Evolutionary conservation across 2,113 vertebrate species (phyloP).

Genomic region (Cyanocitta stelleri): DNA sequence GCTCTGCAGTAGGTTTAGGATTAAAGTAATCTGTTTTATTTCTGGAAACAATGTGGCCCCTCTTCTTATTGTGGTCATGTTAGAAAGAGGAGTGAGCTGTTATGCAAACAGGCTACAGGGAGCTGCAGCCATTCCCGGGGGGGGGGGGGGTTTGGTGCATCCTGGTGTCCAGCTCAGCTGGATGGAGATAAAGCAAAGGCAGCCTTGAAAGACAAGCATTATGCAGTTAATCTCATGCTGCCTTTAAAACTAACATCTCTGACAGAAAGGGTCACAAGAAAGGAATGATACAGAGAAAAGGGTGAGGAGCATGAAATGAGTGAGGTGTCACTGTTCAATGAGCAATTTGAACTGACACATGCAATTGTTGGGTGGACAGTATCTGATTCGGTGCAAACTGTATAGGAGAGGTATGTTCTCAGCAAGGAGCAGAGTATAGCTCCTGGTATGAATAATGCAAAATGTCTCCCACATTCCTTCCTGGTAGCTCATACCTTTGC

Average conservation of each 20-base stretch:
- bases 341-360: background rate
- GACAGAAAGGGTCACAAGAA: conserved; percentile 1
- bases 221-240: background rate
- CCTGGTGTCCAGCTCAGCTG: background rate
- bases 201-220: conserved; percentile 12
- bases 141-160: background rate
- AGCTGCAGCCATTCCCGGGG: background rate
- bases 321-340: background rate
- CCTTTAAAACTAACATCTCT: conserved; percentile 13
- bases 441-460: background rate
- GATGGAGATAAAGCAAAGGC: background rate
- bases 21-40: conserved; percentile 53
- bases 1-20: background rate
- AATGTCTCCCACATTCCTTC: background rate
- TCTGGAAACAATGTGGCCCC: conserved; percentile 20
- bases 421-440: background rate
- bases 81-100: background rate
- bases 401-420: background rate
- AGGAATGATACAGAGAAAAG: background rate
- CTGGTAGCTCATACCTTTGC: background rate
- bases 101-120: background rate
- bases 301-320: background rate
- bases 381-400: background rate
- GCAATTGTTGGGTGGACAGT: background rate
- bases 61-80: background rate